phyloP scores from a whole-genome alignment of 2,888 invertebrate species.

The Iselma pallidipennis region DNA sequence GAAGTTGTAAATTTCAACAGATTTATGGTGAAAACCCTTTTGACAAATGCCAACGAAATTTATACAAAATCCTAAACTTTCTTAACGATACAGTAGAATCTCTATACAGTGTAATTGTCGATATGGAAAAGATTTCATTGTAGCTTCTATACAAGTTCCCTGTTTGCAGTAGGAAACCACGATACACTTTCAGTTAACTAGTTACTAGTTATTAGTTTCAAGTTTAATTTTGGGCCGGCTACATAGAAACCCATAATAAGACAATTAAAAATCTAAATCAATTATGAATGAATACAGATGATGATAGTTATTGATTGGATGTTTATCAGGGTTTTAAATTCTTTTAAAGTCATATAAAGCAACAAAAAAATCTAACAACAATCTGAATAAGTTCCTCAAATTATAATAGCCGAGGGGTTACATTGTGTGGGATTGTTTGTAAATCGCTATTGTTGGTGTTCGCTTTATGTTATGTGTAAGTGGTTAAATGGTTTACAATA shows the following conservation, averaged over 20 bases:
- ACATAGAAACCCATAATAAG: too few species aligned
- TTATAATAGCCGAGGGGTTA: slow-evolving; percentile 17
- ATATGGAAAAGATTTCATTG: too few species aligned
- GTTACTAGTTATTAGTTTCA: too few species aligned
- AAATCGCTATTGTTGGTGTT: slow-evolving; percentile 15
- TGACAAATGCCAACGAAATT: too few species aligned
- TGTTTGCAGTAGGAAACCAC: too few species aligned
- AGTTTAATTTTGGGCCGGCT: too few species aligned
- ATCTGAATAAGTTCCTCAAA: slow-evolving; percentile 6
- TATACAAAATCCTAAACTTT: neutral
- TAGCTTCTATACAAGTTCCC: too few species aligned
- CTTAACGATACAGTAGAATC: too few species aligned
- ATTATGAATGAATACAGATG: too few species aligned
- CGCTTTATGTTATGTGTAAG: slow-evolving; percentile 4
- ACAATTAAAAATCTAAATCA: too few species aligned
- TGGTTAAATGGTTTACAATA: slow-evolving; percentile 7
- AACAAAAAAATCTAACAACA: neutral
- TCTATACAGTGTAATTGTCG: too few species aligned
- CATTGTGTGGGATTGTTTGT: slow-evolving; percentile 22
- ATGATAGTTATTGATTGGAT: neutral
- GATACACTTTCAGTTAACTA: too few species aligned
- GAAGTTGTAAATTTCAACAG: neutral
- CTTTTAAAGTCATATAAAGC: neutral
- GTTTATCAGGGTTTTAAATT: neutral
- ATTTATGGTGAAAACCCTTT: neutral